These are phyloP conservation scores for Myotis brandtii DNA, from an alignment of 2,113 vertebrate genomes.

Conservation along the genomic window DNA sequence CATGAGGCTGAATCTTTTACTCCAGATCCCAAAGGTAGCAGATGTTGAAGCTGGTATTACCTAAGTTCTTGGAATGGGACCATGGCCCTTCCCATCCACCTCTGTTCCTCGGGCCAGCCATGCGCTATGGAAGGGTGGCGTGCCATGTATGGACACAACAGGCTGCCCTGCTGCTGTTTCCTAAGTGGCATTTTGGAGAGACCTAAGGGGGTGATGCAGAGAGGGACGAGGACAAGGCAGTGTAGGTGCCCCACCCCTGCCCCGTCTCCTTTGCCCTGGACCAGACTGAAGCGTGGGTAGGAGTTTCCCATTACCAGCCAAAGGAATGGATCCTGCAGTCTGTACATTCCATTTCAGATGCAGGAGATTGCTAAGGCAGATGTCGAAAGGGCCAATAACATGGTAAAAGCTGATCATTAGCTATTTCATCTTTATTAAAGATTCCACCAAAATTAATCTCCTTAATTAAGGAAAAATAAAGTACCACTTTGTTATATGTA, in stretches of 20 bases:
- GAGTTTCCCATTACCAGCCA: not conserved
- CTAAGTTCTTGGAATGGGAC: not conserved
- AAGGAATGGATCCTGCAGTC: not conserved
- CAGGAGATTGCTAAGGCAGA: not conserved
- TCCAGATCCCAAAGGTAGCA: not conserved
- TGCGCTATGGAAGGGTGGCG: not conserved
- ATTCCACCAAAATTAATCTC: not conserved
- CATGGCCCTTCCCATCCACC: not conserved
- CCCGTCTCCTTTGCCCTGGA: not conserved
- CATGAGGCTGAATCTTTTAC: accelerated
- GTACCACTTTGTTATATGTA: not conserved
- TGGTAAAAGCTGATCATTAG: not conserved
- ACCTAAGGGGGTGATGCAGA: not conserved
- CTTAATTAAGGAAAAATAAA: not conserved
- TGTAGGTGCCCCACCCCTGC: not conserved
- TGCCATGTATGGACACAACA: not conserved
- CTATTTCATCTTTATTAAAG: not conserved
- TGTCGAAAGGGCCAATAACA: not conserved
- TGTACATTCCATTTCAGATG: not conserved
- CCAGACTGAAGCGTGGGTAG: not conserved
- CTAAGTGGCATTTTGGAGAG: not conserved
- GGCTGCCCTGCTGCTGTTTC: not conserved
- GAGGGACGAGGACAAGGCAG: accelerated
- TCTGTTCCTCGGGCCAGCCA: not conserved
- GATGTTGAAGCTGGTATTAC: not conserved